phyloP scores from a whole-genome alignment of 2,888 invertebrate species.

The Plutella xylostella region DNA sequence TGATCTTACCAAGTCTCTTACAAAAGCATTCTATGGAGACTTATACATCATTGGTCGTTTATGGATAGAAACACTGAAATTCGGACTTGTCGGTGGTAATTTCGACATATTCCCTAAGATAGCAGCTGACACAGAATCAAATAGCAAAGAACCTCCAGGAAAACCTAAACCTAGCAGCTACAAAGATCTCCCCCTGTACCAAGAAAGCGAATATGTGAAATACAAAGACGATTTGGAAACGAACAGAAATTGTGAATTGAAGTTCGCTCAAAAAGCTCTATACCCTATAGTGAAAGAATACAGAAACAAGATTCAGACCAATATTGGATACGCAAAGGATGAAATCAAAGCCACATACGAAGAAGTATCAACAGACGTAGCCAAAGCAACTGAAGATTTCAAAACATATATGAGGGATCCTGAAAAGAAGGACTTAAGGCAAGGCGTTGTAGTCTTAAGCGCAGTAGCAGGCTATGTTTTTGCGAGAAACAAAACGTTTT shows the following conservation, averaged over 20 bases:
- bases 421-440: constrained; percentile 26
- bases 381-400: constrained; percentile 14
- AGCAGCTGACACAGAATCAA: constrained; percentile 21
- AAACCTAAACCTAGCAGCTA: constrained; percentile 35
- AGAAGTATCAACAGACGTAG: constrained; percentile 16
- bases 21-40: constrained; percentile 27
- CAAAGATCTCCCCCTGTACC: constrained; percentile 39
- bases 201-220: constrained; percentile 32
- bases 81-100: constrained; percentile 28
- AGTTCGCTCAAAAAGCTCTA: constrained; percentile 30
- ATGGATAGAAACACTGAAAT: constrained; percentile 32
- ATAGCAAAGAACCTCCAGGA: constrained; percentile 15
- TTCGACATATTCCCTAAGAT: constrained; percentile 31
- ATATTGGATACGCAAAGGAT: no score
- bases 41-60: constrained; percentile 32
- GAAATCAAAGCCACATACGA: constrained; percentile 7
- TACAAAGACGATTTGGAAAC: constrained; percentile 34
- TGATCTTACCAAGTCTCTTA: constrained; percentile 17
- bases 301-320: no score
- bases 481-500: constrained; percentile 21
- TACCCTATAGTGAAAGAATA: constrained; percentile 30
- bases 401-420: constrained; percentile 15
- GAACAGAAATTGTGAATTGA: constrained; percentile 23
- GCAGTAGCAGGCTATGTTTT: constrained; percentile 25
- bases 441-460: constrained; percentile 25